Evolutionary conservation across 92 coral and sea anemone species (phyloP).

Genomic region (Micromussa lordhowensis): DNA sequence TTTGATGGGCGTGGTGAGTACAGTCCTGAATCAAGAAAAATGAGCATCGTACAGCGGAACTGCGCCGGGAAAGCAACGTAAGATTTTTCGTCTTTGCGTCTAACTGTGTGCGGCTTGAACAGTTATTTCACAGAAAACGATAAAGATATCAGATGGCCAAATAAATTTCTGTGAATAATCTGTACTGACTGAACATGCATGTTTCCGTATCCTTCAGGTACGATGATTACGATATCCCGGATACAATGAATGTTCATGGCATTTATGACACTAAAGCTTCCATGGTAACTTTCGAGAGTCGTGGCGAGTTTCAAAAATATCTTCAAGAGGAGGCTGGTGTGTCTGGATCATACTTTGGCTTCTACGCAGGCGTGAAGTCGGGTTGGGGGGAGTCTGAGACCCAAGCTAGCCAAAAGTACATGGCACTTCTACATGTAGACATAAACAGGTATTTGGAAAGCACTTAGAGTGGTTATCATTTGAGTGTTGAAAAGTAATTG

Average conservation of each 20-base stretch:
- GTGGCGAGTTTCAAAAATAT: conserved; percentile 45
- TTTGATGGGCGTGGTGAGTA: conserved; percentile 78
- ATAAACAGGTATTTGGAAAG: conserved; percentile 39
- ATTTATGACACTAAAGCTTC: conserved; percentile 58
- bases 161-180: neutral
- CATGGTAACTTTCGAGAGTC: conserved; percentile 49
- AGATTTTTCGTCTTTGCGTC: neutral
- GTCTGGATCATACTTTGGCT: conserved; percentile 70
- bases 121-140: neutral
- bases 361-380: conserved; percentile 62
- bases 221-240: conserved; percentile 63
- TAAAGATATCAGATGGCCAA: neutral
- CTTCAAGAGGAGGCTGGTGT: conserved; percentile 61
- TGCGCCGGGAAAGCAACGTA: conserved; percentile 66
- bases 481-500: too few relatives aligned
- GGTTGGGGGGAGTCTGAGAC: conserved; percentile 59
- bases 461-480: too few relatives aligned
- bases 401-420: conserved; percentile 29
- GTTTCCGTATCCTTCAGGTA: conserved; percentile 9
- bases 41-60: conserved; percentile 72
- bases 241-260: conserved; percentile 71
- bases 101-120: neutral
- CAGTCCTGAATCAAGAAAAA: conserved; percentile 80
- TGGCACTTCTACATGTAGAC: conserved; percentile 38
- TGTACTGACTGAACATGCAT: too few relatives aligned